A percentile compares a stretch with the other conserved stretches of the same genome.
Evolutionary conservation across 2,888 invertebrate species (phyloP).

Genomic region (Chrysotoxum bicinctum): DNA sequence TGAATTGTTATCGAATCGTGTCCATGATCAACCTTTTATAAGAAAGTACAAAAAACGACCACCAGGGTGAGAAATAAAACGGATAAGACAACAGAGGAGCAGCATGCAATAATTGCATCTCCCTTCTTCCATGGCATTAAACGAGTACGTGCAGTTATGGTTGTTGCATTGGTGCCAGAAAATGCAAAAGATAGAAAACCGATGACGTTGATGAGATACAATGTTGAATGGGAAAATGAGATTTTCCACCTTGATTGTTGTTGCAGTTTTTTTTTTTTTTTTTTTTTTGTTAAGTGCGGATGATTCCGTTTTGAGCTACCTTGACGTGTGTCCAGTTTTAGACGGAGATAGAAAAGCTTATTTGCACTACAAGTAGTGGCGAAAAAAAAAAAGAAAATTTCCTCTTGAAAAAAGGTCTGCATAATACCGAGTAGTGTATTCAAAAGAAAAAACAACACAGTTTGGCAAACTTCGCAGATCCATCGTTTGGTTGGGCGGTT

Average conservation of each 20-base stretch:
- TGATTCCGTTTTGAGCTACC: constrained; percentile 49
- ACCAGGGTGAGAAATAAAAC: constrained; percentile 49
- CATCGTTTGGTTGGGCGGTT: constrained; percentile 29
- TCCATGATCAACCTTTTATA: constrained; percentile 80
- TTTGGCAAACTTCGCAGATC: constrained; percentile 41
- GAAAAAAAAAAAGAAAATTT: constrained; percentile 50
- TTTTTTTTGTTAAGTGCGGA: constrained; percentile 9
- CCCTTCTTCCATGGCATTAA: constrained; percentile 32
- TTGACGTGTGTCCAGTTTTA: constrained; percentile 46
- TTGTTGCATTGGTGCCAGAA: constrained; percentile 69
- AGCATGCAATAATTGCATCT: constrained; percentile 25
- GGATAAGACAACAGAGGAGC: background rate
- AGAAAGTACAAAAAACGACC: constrained; percentile 73
- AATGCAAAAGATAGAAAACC: constrained; percentile 57
- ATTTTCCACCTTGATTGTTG: constrained; percentile 56
- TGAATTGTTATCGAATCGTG: constrained; percentile 79
- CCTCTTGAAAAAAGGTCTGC: constrained; percentile 14
- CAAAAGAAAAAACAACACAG: constrained; percentile 17
- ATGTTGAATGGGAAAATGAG: constrained; percentile 50
- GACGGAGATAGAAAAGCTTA: constrained; percentile 26
- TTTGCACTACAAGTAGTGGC: constrained; percentile 16
- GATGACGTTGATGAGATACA: constrained; percentile 40
- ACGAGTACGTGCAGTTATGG: constrained; percentile 70
- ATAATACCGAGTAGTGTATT: background rate
- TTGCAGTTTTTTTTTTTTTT: background rate